phyloP scores from a whole-genome alignment of 2,113 vertebrate genomes.

The Fulica atra region DNA sequence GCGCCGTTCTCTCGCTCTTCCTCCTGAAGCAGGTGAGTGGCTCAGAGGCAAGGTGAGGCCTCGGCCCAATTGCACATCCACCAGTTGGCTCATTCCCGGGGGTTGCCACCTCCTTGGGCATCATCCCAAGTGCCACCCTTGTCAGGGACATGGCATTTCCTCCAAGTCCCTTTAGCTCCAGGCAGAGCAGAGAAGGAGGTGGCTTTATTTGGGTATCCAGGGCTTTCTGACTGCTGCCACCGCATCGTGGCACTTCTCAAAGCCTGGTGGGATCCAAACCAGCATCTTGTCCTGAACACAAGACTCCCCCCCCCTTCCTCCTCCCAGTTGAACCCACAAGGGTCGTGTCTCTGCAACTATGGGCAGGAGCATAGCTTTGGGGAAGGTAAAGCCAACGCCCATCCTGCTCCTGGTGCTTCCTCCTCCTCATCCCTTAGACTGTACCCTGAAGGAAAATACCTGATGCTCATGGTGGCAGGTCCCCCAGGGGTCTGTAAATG shows the following conservation, averaged over 20 bases:
- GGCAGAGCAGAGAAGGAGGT: not conserved
- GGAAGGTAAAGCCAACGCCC: not conserved
- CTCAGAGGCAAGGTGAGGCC: accelerated
- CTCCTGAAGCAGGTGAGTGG: slow-evolving; percentile 90
- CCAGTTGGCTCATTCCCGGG: not conserved
- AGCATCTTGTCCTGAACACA: not conserved
- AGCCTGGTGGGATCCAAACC: not conserved
- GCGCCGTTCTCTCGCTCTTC: slow-evolving; percentile 82
- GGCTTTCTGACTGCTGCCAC: not conserved
- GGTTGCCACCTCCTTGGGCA: not conserved
- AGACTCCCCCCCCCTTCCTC: not conserved
- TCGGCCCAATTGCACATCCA: accelerated
- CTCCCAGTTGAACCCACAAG: accelerated
- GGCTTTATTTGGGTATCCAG: not conserved
- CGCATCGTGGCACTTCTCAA: not conserved
- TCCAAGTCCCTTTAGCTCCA: not conserved
- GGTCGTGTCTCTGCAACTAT: not conserved
- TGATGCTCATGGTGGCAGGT: not conserved
- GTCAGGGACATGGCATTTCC: not conserved
- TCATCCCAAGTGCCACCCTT: not conserved
- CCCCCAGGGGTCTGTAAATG: too few relatives aligned
- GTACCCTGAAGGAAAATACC: not conserved
- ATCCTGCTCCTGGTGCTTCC: not conserved
- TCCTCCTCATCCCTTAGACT: not conserved
- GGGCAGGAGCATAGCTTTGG: not conserved